Base-by-base conservation (phyloP, 2,797 vertebrate genomes). In the Enteromius afrohamiltoni region DNA sequence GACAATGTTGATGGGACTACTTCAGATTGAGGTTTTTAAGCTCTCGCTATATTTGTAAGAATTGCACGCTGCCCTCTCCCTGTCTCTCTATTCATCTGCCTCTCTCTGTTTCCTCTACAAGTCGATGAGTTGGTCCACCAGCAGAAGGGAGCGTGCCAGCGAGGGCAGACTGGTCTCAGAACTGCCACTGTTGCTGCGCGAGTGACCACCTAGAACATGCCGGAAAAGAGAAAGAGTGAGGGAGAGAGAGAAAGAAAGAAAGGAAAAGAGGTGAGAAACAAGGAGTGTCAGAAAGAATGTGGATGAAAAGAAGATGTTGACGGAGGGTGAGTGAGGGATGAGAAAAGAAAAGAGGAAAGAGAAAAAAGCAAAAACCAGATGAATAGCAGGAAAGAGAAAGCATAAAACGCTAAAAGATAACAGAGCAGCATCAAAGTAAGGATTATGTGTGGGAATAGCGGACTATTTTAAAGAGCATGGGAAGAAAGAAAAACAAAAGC, bases 61-160 rank as follows among this genome's bases (percentile, higher is more conserved):
- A 92, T 92, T 94, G 91, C 91, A 94, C 90, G 86, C 89, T 88
- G 91, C 91, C 92, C 42, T 23, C 53, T 90, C 91, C 89, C 91
- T 90, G 90, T 91, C 91, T 91, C 65, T 80, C 83, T 82, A 62
- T 79, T 75, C 76, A 82, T 79, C 76, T 64, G 83, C 60, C 74
- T 34, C 76, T 85, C 88, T 90, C 87, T 92, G 89, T 76, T 75
- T 87, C 91, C 92, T 91, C 96, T 99, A 99, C 95, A 99, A 97
- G 96, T 99, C 98, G 96, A 99, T 99, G 95, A 99, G 98, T 96
- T 99, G 98, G 96, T 99, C 98, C 97, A 99, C 98, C 96, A 99
- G 96, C 95, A 99, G 97, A 90, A 99, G 96, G 95, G 98, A 97
- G 95, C 97, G 97, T 95, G 97, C 96, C 97, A 99, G 95, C 96